Percentiles rank a stretch among this genome's conserved stretches.
These are phyloP conservation scores for Platycnemis pennipes DNA, from an alignment of 2,888 invertebrate species.

Conservation along the genomic window DNA sequence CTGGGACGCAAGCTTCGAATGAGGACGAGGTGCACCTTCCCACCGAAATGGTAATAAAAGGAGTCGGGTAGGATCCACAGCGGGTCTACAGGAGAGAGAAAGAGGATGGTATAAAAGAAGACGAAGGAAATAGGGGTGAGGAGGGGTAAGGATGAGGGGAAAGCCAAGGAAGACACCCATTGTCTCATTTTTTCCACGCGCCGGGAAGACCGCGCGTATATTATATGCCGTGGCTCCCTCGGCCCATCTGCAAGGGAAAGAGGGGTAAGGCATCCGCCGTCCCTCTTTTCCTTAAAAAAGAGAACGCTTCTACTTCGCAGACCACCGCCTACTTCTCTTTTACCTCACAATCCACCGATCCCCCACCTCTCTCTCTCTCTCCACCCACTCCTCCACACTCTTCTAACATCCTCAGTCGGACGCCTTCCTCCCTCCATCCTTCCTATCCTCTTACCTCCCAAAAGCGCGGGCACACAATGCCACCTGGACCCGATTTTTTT, in stretches of 20 bases:
- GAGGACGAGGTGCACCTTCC: neutral
- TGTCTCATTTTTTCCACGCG: slow-evolving; percentile 34
- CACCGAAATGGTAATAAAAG: neutral
- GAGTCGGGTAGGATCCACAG: neutral
- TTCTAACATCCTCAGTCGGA: neutral
- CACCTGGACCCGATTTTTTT: slow-evolving; percentile 65
- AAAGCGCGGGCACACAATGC: slow-evolving; percentile 33
- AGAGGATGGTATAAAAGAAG: neutral
- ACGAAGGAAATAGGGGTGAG: neutral
- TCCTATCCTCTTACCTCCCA: neutral
- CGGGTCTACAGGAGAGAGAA: neutral
- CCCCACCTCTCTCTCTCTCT: neutral
- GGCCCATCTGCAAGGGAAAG: slow-evolving; percentile 41
- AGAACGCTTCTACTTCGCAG: neutral
- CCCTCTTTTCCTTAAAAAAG: slow-evolving; percentile 57
- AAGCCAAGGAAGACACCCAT: slow-evolving; percentile 7
- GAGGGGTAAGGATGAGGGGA: slow-evolving; percentile 3
- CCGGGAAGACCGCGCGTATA: slow-evolving; percentile 26
- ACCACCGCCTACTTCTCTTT: slow-evolving; percentile 3
- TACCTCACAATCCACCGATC: neutral
- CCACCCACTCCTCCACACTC: neutral
- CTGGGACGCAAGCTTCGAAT: neutral
- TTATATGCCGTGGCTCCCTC: neutral
- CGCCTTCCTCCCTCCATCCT: neutral
- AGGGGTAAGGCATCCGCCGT: neutral